phyloP scores from a whole-genome alignment of 2,888 invertebrate genomes.

The Cactoblastis cactorum region DNA sequence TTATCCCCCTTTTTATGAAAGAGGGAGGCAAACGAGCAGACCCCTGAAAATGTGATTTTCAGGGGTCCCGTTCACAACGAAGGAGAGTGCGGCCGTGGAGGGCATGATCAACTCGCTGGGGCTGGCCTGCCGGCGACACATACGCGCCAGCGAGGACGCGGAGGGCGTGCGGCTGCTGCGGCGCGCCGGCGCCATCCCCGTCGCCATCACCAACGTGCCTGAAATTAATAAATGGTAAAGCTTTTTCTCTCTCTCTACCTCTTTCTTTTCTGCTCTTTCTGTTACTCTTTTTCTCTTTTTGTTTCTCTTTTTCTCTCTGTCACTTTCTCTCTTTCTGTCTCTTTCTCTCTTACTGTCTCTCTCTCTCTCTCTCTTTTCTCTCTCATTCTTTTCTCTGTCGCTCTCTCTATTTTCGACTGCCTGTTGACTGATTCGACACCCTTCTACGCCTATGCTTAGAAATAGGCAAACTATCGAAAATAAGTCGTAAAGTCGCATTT shows the following conservation, averaged over 20 bases:
- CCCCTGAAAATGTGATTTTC: slow-evolving; percentile 11
- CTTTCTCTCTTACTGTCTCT: not conserved
- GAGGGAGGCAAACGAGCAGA: too few relatives aligned
- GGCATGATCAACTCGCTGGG: slow-evolving; percentile 87
- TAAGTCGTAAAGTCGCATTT: too few relatives aligned
- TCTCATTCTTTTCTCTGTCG: too few relatives aligned
- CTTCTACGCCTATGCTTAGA: too few relatives aligned
- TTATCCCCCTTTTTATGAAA: too few relatives aligned
- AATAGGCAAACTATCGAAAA: too few relatives aligned
- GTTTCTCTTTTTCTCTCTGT: too few relatives aligned
- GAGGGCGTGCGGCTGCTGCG: slow-evolving; percentile 85
- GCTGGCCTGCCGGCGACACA: slow-evolving; percentile 78
- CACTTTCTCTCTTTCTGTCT: too few relatives aligned
- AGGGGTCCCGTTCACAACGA: slow-evolving; percentile 95
- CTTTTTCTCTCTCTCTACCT: not conserved
- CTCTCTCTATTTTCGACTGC: too few relatives aligned
- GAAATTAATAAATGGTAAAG: slow-evolving; percentile 93
- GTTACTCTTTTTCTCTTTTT: not conserved
- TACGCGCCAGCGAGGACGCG: slow-evolving; percentile 86
- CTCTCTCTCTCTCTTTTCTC: too few relatives aligned
- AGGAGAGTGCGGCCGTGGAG: slow-evolving; percentile 90
- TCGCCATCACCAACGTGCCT: slow-evolving; percentile 95
- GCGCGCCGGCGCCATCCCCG: slow-evolving; percentile 90
- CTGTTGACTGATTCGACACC: too few relatives aligned
- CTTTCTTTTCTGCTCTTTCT: not conserved